Conservation (phyloP, 2,888 invertebrate genomes). For the Lasius platythorax region DNA sequence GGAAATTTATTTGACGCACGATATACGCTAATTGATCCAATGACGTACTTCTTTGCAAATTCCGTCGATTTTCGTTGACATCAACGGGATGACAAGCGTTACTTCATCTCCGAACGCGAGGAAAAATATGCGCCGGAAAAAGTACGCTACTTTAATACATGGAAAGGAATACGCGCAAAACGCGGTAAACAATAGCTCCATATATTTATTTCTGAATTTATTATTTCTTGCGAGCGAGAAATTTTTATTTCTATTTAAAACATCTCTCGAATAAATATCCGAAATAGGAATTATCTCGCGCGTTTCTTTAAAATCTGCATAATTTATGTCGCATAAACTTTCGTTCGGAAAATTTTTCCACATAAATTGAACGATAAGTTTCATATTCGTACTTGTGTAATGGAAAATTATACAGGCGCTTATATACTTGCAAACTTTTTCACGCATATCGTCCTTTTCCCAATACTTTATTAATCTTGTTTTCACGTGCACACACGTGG, state of each 20-base stretch:
- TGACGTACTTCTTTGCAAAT: neutral
- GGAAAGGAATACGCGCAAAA: too few relatives aligned
- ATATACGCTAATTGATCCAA: slow-evolving; percentile 2
- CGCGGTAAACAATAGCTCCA: neutral
- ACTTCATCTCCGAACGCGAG: slow-evolving; percentile 1
- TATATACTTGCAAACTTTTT: neutral
- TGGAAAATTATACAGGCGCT: neutral
- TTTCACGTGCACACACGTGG: neutral
- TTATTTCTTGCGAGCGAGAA: neutral
- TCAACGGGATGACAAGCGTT: neutral
- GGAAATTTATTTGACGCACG: slow-evolving; percentile 20
- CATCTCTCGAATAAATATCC: neutral
- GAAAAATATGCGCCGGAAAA: neutral
- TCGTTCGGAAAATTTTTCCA: neutral
- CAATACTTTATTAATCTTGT: neutral
- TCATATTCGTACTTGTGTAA: neutral
- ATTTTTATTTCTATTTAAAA: neutral
- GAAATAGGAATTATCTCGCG: neutral
- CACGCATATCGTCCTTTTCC: neutral
- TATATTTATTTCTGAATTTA: neutral
- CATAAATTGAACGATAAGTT: neutral
- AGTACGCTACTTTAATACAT: neutral
- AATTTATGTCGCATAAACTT: slow-evolving; percentile 23
- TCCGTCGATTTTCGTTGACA: neutral
- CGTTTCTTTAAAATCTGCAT: neutral